These are phyloP conservation scores for Drosophila quadrilineata DNA, from an alignment of 1,140 invertebrate genomes.

Conservation along the genomic window DNA sequence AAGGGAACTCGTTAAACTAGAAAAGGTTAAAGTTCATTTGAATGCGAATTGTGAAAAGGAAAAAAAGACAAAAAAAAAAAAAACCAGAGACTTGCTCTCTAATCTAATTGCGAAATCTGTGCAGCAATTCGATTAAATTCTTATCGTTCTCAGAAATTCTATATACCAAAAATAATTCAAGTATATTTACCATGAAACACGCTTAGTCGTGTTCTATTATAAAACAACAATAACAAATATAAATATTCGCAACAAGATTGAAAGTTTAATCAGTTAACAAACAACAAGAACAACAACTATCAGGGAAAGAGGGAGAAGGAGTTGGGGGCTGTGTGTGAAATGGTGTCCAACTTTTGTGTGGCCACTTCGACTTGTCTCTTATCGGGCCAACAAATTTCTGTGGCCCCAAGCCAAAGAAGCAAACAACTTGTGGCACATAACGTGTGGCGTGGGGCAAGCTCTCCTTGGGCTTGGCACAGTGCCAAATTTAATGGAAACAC, in stretches of 20 bases:
- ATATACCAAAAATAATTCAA: neutral
- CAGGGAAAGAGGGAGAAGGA: too few relatives aligned
- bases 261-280: conserved; percentile 23
- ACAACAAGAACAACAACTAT: too few relatives aligned
- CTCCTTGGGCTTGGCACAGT: neutral
- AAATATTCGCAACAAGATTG: neutral
- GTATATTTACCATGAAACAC: neutral
- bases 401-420: neutral
- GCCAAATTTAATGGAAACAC: conserved; percentile 25
- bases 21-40: conserved; percentile 12
- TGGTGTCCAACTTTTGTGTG: conserved; percentile 20
- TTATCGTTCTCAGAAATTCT: conserved; percentile 5
- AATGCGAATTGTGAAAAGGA: neutral
- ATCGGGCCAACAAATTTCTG: conserved; percentile 22
- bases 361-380: conserved; percentile 17
- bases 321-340: neutral
- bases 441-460: neutral
- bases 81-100: neutral
- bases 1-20: neutral
- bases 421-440: conserved; percentile 36
- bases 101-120: neutral
- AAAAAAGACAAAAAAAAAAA: neutral
- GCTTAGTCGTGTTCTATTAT: neutral
- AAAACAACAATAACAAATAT: neutral
- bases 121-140: neutral